Conservation (phyloP, 2,113 vertebrate genomes). For the Felis catus region DNA sequence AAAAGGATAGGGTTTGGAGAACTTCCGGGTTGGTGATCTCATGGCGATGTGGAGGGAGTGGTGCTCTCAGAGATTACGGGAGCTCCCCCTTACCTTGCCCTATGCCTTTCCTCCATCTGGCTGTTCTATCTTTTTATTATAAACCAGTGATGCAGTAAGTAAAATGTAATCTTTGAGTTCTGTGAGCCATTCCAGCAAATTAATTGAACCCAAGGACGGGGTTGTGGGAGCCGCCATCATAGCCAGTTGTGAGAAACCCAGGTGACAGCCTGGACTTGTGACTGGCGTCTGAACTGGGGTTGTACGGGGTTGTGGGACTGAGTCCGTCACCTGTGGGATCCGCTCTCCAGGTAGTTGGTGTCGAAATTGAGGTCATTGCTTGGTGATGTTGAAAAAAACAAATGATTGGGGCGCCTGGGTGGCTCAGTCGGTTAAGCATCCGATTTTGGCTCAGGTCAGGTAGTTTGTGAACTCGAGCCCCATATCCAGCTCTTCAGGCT, state of each 20-base stretch:
- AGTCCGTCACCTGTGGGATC: background rate
- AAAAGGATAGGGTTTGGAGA: background rate
- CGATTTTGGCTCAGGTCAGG: no score
- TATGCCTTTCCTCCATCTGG: background rate
- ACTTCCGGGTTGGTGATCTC: accelerated
- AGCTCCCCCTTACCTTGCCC: background rate
- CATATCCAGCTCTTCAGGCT: no score
- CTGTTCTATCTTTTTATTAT: background rate
- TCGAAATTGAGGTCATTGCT: background rate
- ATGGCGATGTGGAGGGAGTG: background rate
- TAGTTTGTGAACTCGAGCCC: no score
- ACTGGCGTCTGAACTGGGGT: background rate
- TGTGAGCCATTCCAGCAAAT: background rate
- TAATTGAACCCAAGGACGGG: background rate
- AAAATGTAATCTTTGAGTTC: background rate
- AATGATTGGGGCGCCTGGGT: no score
- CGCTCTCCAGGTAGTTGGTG: no score
- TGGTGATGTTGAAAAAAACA: background rate
- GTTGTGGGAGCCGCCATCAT: background rate
- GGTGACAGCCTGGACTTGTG: no score
- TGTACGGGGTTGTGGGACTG: background rate
- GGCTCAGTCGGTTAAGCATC: no score
- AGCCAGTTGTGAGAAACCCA: background rate
- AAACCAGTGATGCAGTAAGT: background rate
- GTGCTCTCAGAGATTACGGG: background rate